Percentiles rank a stretch among this genome's conserved stretches.
These are phyloP conservation scores for Papilio helenus DNA, from an alignment of 1,140 invertebrate genomes.

Conservation along the genomic window DNA sequence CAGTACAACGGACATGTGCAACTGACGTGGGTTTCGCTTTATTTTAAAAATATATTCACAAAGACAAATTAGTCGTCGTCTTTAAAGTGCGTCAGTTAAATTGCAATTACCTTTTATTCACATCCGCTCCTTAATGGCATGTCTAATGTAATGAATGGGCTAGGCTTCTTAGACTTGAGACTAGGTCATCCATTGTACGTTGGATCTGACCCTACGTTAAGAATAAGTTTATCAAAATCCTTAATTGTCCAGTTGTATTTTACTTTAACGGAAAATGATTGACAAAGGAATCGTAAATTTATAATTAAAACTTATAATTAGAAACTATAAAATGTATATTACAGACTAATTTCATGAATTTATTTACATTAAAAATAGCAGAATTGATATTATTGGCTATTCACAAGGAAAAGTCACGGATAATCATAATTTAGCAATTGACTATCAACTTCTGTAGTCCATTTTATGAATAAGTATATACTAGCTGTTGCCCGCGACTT, in stretches of 20 bases:
- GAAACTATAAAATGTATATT: not conserved
- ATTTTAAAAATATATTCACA: conserved; percentile 11
- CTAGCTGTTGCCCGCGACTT: too few relatives aligned
- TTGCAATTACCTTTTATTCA: conserved; percentile 28
- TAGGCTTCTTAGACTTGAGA: conserved; percentile 12
- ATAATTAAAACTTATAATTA: too few relatives aligned
- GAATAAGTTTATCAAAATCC: conserved; percentile 1
- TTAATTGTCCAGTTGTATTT: not conserved
- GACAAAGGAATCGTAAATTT: not conserved
- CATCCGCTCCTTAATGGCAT: conserved; percentile 1
- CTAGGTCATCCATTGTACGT: not conserved
- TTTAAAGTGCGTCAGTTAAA: conserved; percentile 19
- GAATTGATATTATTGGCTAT: too few relatives aligned
- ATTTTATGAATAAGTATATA: not conserved
- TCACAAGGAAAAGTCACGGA: too few relatives aligned
- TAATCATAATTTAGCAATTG: not conserved
- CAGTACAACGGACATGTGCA: conserved; percentile 31
- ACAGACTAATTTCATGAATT: not conserved
- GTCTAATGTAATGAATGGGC: conserved; percentile 27
- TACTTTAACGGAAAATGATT: not conserved
- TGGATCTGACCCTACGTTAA: not conserved
- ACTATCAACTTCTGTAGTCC: not conserved
- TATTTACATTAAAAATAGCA: too few relatives aligned
- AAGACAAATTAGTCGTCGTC: conserved; percentile 32
- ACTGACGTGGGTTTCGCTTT: conserved; percentile 9